Evolutionary conservation across 2,888 invertebrate genomes (phyloP), one percentile per base, ranked within the genome.

Genomic region (Agonopterix arenella): DNA sequence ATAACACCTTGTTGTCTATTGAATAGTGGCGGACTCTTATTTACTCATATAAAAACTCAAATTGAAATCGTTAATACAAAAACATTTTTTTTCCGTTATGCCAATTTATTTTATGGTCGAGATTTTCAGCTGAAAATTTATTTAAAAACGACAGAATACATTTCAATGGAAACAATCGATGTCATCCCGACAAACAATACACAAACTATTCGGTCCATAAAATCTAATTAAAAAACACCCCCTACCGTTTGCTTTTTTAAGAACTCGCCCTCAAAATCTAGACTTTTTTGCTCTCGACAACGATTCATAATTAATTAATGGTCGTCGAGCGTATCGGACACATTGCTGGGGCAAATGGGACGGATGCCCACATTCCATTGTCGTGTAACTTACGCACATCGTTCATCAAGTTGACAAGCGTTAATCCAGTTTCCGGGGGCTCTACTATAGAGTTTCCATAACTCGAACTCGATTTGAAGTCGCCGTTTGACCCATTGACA

Each of bases 321-420:
- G 68, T 58, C 67, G 71, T 65, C 60, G 65, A 73, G 76, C 79
- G 76, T 76, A 80, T 81, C 80, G 79, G 73, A 73, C 68, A 50
- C 68, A 57, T 65, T 58, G 61, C 61, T 62, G 71, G 68, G 70
- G 73, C 70, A 72, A 80, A 78, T 74, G 77, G 80, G 73, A 76
- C 73, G 80, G 76, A 80, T 76, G 76, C 70, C 77, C 80, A 78
- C 85, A 85, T 85, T 76, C 81, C 84, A 84, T 84, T 82, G 84
- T 83, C 78, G 79, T 80, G 82, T 84, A 82, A 80, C 85, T 84
- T 84, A 83, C 83, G 84, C 84, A 81, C 85, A 72, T 85, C 86
- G 82, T 88, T 77, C 80, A 84, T 88, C 88, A 88, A 74, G 78
- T 82, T 85, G 88, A 86, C 88, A 86, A 86, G 81, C 86, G 85